Base-by-base conservation (phyloP, 2,888 invertebrate genomes). In the Pseudococcus jackbeardsleyi region DNA sequence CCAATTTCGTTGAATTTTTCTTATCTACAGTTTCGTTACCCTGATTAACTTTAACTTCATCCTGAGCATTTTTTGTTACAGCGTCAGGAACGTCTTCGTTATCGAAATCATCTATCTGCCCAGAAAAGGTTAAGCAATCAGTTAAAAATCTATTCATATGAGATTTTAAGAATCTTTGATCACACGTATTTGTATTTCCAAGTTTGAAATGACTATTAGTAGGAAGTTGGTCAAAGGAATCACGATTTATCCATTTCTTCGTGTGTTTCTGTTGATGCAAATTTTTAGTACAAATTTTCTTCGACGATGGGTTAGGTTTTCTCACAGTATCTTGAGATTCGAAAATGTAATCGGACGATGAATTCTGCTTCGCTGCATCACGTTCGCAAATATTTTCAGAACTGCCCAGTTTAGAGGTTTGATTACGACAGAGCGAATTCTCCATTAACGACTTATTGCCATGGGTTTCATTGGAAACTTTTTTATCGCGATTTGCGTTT, bases 61-160 rank as follows among this genome's bases (percentile, higher is more conserved):
- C 26, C 22, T 9, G 2, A 26, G 33, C 3, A 72, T 33, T 33
- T 72, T 33, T 72, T 12, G 33, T 15, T 5, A 12, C 5, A 26
- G 22, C 17, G 19, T 26, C 26, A 54, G 15, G 15, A 84, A 26
- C 26, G 7, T 26, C 84, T 8, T 50, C 84, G 50, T 84, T 33
- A 9, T 54, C 84, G 11, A 8, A 50, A 26, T 26, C n/a, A 26
- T 42, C 9, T 33, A 4, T 33, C 19, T 54, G 85, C 5, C 26
- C 64, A n/a, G 26, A 33, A 33, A 39, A 39, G 15, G 15, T 33
- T 39, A 39, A 9, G 39, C 88, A 88, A 82, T 88, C 88, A 3
- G 48, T 59, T 33, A 88, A 54, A 54, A 88, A 88, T 54, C 88
- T 46, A n/a, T 88, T 50, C 46, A 88, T 77, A 54, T 88, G 88